Evolutionary conservation across 2,888 invertebrate species (phyloP), one percentile per base, ranked within the genome.

Genomic region (Troides oblongomaculatus): DNA sequence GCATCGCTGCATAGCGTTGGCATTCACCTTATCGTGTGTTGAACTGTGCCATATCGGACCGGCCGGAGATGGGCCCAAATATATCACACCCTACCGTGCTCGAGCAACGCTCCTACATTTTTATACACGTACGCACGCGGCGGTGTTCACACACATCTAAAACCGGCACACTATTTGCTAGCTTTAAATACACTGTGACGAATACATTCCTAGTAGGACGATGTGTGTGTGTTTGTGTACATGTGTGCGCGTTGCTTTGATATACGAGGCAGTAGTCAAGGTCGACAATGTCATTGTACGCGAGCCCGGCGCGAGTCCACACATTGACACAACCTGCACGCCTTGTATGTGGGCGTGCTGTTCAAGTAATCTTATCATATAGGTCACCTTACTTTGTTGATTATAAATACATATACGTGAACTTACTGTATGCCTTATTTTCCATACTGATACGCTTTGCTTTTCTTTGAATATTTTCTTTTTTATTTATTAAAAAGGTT

Each of bases 241-340:
- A 79, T 79, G 82, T 76, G 79, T 82, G 73, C 74, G 73, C 73
- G 74, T 69, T 65, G 76, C 74, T 73, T 46, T 84, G 85, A 84
- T 88, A 88, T 88, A 85, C 83, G 86, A 86, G 86, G 87, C 86
- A 86, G 82, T 87, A 89, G 88, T 90, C 92, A 92, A 92, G 92
- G 92, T 92, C 92, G 90, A 82, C 86, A 87, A 87, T 87, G 92
- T 92, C 92, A 92, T 91, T 92, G 92, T 91, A 92, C 92, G 84
- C 84, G 80, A 84, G 84, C 84, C 81, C 81, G 83, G 78, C 84
- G 86, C 84, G 82, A 84, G 85, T 84, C 83, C 84, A 83, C 86
- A 84, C 87, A 81, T 80, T 78, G 77, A 76, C 74, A 75, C 76
- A 77, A 73, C 72, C 74, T 78, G 79, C 80, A 78, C 78, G 80